Evolutionary conservation across 2,888 invertebrate genomes (phyloP), one percentile per base, ranked within the genome.

Genomic region (Actias luna): DNA sequence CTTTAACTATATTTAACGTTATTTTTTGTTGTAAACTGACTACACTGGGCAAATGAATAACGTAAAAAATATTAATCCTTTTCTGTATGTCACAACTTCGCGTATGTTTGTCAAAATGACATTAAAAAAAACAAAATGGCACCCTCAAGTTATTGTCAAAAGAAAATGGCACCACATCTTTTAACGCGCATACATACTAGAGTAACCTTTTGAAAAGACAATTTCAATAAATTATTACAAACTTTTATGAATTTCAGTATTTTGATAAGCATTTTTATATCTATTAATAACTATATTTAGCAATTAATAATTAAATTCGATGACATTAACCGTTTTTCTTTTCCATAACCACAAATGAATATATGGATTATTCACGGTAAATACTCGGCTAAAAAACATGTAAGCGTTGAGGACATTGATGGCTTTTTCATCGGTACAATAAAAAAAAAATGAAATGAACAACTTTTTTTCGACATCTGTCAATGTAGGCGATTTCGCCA

Each of bases 141-240:
- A 50, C 46, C 46, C 10, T 50, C 22, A 12, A 25, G 10, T 22
- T 50, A 25, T 22, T 50, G 46, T 25, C 46, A 50, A 50, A 22
- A 50, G 22, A 50, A 50, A 50, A 50, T 50, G 46, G 46, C 46
- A 50, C 46, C 46, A 50, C 22, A 25, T 25, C 46, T 12, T 46
- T 50, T 25, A 50, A 50, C 22, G 46, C 0, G 46, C 46, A 25
- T 50, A 25, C 46, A 50, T 25, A 50, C 46, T 50, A 10, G 36
- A 39, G 46, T 50, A 10, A 3, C 10, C 14, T 25, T 3, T 50
- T 50, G 46, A 2, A 50, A 50, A 25, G 2, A 12, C 22, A 8
- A 50, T 50, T 46, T 10, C 22, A 16, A 39, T 10, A 39, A 16
- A 16, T 33, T 7, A 33, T 7, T 46, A n/a, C n/a, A 18, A 42